These are phyloP conservation scores for Eilema sororculum DNA, from an alignment of 2,888 invertebrate genomes.

Conservation along the genomic window DNA sequence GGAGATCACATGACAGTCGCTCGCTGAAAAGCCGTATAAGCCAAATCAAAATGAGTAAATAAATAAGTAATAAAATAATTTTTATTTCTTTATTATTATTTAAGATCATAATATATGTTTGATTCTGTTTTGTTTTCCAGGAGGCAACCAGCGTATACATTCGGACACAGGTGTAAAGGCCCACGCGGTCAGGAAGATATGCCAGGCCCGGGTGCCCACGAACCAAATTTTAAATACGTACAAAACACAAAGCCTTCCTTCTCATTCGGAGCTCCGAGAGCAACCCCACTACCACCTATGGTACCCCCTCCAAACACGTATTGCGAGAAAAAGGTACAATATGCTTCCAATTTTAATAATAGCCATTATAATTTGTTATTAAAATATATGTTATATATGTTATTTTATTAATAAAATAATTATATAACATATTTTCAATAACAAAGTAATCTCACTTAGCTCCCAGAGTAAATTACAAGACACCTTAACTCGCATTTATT, in stretches of 20 bases:
- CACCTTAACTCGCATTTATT: too few relatives aligned
- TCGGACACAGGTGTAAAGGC: conserved; percentile 50
- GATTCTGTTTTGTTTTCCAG: conserved; percentile 42
- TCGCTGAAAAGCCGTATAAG: too few relatives aligned
- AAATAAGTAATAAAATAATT: too few relatives aligned
- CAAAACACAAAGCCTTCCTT: conserved; percentile 66
- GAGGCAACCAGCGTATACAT: conserved; percentile 65
- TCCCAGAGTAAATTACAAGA: too few relatives aligned
- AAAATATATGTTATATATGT: too few relatives aligned
- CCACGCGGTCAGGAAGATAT: conserved; percentile 34
- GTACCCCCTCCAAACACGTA: conserved; percentile 74
- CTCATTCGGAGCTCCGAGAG: conserved; percentile 65
- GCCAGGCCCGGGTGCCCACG: conserved; percentile 73
- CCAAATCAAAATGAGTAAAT: too few relatives aligned
- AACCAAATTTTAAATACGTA: conserved; percentile 69
- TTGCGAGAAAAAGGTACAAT: conserved; percentile 75
- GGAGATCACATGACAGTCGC: too few relatives aligned
- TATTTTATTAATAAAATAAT: too few relatives aligned
- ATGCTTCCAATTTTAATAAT: background rate
- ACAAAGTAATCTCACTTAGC: too few relatives aligned
- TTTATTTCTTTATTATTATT: too few relatives aligned
- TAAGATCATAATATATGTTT: too few relatives aligned
- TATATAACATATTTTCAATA: too few relatives aligned
- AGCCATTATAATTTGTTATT: background rate
- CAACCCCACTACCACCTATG: conserved; percentile 39